These are phyloP conservation scores for Charadrius vociferus DNA, from an alignment of 2,113 vertebrate genomes.

Conservation along the genomic window DNA sequence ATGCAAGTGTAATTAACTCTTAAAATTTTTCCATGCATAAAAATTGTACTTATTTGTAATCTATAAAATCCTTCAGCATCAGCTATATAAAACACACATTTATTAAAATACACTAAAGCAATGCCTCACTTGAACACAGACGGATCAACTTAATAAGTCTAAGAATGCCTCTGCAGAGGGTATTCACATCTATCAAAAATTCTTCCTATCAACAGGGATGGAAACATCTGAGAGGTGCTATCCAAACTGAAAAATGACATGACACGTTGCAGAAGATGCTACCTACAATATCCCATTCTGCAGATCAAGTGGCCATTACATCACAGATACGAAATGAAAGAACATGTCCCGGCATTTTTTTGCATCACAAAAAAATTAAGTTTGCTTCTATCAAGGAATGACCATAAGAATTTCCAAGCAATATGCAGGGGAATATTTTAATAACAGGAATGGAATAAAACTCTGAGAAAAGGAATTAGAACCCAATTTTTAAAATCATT, in stretches of 20 bases:
- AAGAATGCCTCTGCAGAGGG: neutral
- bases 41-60: neutral
- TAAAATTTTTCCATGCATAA: neutral
- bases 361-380: neutral
- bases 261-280: neutral
- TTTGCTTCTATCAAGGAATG: neutral
- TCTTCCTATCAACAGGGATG: neutral
- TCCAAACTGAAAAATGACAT: neutral
- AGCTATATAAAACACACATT: neutral
- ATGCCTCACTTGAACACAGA: neutral
- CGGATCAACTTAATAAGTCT: neutral
- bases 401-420: neutral
- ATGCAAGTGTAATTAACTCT: neutral
- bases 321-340: neutral
- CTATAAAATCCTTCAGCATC: neutral
- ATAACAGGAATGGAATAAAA: neutral
- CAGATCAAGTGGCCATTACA: neutral
- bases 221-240: neutral
- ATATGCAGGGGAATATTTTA: neutral
- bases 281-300: neutral
- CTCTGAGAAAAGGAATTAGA: neutral
- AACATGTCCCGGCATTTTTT: fast-evolving
- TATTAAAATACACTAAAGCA: neutral
- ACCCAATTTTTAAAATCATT: neutral
- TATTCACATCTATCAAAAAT: neutral